Conservation (phyloP, 92 coral and sea anemone genomes). For the Actinernus sp. region DNA sequence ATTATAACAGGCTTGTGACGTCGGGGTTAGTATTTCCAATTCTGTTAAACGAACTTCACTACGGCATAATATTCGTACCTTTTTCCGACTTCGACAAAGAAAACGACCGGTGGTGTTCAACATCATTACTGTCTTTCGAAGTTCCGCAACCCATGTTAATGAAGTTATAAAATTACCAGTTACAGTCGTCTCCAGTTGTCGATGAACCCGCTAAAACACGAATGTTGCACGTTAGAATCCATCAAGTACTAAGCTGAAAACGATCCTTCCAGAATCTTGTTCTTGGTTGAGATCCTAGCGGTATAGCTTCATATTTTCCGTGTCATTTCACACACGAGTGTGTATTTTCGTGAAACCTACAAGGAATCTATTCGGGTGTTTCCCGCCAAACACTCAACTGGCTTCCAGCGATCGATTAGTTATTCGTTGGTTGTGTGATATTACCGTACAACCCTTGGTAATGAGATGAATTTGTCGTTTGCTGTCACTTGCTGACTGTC, state of each 20-base stretch:
- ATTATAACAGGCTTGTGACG: no score
- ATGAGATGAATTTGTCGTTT: no score
- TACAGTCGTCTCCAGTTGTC: no score
- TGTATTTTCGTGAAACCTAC: conserved; percentile 1
- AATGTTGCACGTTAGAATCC: no score
- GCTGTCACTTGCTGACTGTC: no score
- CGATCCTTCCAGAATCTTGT: no score
- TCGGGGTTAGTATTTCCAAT: no score
- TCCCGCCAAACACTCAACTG: conserved; percentile 18
- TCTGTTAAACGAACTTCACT: not conserved
- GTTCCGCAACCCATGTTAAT: conserved; percentile 81
- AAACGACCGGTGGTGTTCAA: not conserved
- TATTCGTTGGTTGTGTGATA: conserved; percentile 7
- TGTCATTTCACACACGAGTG: not conserved
- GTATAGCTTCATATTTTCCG: not conserved
- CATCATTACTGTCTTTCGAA: conserved; percentile 20
- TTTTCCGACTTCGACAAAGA: conserved; percentile 56
- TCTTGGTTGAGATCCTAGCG: no score
- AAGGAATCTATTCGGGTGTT: not conserved
- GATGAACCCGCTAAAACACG: no score
- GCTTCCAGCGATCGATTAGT: not conserved
- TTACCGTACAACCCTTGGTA: no score
- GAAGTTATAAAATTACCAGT: not conserved
- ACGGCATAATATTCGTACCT: conserved; percentile 22
- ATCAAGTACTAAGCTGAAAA: no score